These are phyloP conservation scores for Gambusia yucatana DNA, from an alignment of 2,797 vertebrate genomes.

Conservation along the genomic window DNA sequence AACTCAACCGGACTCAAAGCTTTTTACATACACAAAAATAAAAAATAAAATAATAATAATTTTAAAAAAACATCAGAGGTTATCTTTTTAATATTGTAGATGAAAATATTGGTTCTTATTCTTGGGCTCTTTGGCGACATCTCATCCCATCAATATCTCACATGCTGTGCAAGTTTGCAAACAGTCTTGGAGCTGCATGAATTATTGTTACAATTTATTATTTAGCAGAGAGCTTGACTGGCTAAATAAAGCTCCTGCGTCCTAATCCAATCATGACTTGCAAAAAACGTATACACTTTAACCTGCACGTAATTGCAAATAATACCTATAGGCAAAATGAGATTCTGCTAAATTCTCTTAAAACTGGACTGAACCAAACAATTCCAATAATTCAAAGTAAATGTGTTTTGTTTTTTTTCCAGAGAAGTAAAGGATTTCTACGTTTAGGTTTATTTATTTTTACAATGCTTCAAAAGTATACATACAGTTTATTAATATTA, in stretches of 20 bases:
- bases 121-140: background rate
- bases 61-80: background rate
- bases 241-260: background rate
- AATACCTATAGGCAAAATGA: background rate
- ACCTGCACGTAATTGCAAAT: background rate
- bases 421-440: too few species aligned
- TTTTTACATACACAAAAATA: background rate
- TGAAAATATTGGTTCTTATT: background rate
- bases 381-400: background rate
- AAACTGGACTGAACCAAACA: background rate
- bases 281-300: background rate
- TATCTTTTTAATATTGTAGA: background rate
- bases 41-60: too few species aligned
- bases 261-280: background rate
- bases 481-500: too few species aligned
- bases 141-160: too few species aligned
- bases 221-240: background rate
- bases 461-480: too few species aligned
- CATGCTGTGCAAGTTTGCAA: too few species aligned
- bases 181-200: background rate
- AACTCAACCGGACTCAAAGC: background rate
- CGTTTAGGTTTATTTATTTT: too few species aligned
- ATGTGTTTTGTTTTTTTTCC: background rate
- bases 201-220: background rate
- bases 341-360: background rate